Conservation (phyloP, 2,797 vertebrate species). For the Leptatherina wallacei region DNA sequence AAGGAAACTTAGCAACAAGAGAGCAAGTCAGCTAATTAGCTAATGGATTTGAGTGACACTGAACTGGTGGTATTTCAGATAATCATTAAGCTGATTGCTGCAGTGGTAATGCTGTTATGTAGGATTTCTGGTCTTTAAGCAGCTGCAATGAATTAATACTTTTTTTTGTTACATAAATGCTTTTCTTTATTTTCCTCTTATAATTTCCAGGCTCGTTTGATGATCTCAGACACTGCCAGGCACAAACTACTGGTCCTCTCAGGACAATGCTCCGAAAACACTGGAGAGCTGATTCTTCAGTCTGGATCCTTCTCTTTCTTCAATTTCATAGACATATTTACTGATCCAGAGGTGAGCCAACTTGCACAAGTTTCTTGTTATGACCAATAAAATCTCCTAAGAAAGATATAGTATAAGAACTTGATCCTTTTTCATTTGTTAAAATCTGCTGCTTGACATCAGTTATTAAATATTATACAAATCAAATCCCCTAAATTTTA, state of each 20-base stretch:
- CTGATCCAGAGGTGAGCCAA: conserved; percentile 92
- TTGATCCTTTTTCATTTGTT: background rate
- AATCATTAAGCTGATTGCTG: conserved; percentile 38
- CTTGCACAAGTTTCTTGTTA: background rate
- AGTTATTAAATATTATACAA: background rate
- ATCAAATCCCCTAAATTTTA: background rate
- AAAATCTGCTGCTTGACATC: background rate
- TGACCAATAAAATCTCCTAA: background rate
- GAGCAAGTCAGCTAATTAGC: conserved; percentile 61
- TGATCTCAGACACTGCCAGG: conserved; percentile 94
- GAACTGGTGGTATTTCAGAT: conserved; percentile 56
- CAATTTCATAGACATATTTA: conserved; percentile 98
- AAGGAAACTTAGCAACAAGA: conserved; percentile 24
- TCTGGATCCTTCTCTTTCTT: conserved; percentile 97
- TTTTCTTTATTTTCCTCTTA: conserved; percentile 3
- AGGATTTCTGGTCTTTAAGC: background rate
- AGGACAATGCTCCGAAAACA: conserved; percentile 95
- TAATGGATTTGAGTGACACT: conserved; percentile 62
- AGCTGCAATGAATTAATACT: background rate
- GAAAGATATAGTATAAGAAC: background rate
- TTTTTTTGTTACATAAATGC: background rate
- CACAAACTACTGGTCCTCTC: conserved; percentile 95
- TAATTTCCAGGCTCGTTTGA: conserved; percentile 88
- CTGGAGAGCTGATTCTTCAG: conserved; percentile 95
- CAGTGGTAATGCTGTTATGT: background rate